Percentiles rank a stretch among this genome's conserved stretches.
These are phyloP conservation scores for Grallaria varia DNA, from an alignment of 2,113 vertebrate species.

Conservation along the genomic window DNA sequence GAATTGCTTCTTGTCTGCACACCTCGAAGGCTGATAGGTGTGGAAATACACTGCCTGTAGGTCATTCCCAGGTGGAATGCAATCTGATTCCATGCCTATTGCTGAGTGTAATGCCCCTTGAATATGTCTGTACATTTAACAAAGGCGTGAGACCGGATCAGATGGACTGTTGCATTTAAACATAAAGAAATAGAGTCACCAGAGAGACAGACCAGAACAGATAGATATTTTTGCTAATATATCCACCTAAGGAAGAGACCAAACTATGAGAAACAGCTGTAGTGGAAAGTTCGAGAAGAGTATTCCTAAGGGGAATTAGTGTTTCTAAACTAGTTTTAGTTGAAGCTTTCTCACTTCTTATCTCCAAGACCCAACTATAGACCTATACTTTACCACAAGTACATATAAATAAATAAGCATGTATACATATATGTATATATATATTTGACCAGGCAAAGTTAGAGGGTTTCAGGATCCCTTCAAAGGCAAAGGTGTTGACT, in stretches of 20 bases:
- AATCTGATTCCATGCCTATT: neutral
- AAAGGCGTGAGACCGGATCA: neutral
- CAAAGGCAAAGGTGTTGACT: neutral
- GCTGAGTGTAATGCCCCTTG: neutral
- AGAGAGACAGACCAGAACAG: neutral
- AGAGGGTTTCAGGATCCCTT: neutral
- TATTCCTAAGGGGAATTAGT: neutral
- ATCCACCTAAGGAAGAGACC: neutral
- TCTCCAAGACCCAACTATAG: neutral
- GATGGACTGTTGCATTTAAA: neutral
- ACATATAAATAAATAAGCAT: too few species aligned
- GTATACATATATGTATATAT: neutral
- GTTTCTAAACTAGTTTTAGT: neutral
- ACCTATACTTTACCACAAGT: neutral
- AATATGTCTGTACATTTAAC: neutral
- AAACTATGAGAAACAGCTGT: neutral
- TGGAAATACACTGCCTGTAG: neutral
- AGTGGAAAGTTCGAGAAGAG: neutral
- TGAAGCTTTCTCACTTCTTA: neutral
- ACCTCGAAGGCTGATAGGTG: neutral
- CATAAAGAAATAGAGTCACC: neutral
- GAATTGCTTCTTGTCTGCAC: neutral
- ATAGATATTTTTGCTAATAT: neutral
- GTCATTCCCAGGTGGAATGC: neutral
- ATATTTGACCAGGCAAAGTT: neutral